Evolutionary conservation across 2,797 vertebrate species (phyloP).

Genomic region (Gouania willdenowi): DNA sequence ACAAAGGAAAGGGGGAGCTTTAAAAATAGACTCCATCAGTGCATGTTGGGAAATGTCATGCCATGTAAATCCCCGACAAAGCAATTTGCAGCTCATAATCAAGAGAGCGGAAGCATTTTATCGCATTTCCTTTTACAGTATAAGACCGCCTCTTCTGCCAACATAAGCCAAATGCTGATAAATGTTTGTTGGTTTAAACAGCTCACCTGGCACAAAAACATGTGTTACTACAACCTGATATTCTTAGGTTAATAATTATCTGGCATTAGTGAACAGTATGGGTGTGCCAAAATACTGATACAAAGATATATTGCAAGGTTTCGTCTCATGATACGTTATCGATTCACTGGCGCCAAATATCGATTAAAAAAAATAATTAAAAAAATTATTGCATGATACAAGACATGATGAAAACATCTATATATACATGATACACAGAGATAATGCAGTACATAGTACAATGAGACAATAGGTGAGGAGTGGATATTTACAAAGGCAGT

Average conservation of each 20-base stretch:
- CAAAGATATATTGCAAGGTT: too few species aligned
- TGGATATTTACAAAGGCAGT: too few species aligned
- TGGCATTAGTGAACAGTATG: too few species aligned
- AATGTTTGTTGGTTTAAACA: neutral
- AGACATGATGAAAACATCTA: too few species aligned
- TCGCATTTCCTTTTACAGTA: slow-evolving; percentile 63
- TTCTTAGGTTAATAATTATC: neutral
- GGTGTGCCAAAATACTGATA: too few species aligned
- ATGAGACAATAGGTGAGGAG: too few species aligned
- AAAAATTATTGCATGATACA: too few species aligned
- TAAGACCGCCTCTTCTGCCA: slow-evolving; percentile 39
- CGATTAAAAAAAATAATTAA: too few species aligned
- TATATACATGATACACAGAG: too few species aligned
- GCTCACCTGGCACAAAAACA: neutral
- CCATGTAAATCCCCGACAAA: slow-evolving; percentile 69
- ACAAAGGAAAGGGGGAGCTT: slow-evolving; percentile 38
- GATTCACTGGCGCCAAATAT: too few species aligned
- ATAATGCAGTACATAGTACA: too few species aligned
- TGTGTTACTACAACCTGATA: neutral
- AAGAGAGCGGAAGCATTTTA: slow-evolving; percentile 63
- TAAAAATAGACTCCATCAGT: slow-evolving; percentile 69
- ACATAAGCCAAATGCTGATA: slow-evolving; percentile 1
- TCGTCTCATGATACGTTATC: too few species aligned
- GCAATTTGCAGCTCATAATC: slow-evolving; percentile 71
- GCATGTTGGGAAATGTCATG: slow-evolving; percentile 57